phyloP scores from a whole-genome alignment of 2,113 vertebrate species.

The Clarias magur region DNA sequence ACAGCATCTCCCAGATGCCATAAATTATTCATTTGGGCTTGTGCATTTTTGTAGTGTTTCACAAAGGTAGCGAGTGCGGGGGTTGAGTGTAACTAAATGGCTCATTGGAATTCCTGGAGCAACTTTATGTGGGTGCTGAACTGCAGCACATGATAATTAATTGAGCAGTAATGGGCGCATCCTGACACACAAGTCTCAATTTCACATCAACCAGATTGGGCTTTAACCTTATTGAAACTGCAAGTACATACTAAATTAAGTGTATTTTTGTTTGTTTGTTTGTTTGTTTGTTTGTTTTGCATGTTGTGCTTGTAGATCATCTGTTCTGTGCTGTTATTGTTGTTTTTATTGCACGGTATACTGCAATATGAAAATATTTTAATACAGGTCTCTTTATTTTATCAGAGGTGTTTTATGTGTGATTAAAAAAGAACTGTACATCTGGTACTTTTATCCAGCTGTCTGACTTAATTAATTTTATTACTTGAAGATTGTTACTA shows the following conservation, averaged over 20 bases:
- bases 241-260: background rate
- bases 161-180: slow-evolving; percentile 31
- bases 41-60: slow-evolving; percentile 26
- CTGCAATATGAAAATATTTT: background rate
- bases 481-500: background rate
- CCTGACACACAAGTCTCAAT: slow-evolving; percentile 41
- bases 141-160: slow-evolving; percentile 42
- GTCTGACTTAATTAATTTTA: background rate
- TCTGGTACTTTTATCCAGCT: background rate
- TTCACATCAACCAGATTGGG: slow-evolving; percentile 21
- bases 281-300: background rate
- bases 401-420: background rate
- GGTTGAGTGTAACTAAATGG: slow-evolving; percentile 31
- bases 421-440: background rate
- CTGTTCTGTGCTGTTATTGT: background rate
- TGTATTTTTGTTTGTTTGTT: background rate
- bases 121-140: slow-evolving; percentile 30
- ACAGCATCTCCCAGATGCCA: slow-evolving; percentile 2
- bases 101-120: slow-evolving; percentile 37
- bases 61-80: background rate
- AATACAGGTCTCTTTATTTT: background rate
- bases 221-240: slow-evolving; percentile 17
- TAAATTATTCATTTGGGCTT: slow-evolving; percentile 25
- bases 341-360: background rate
- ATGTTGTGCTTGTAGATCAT: background rate